These are phyloP conservation scores for Stratiomys singularior DNA, from an alignment of 2,888 invertebrate species.

Conservation along the genomic window DNA sequence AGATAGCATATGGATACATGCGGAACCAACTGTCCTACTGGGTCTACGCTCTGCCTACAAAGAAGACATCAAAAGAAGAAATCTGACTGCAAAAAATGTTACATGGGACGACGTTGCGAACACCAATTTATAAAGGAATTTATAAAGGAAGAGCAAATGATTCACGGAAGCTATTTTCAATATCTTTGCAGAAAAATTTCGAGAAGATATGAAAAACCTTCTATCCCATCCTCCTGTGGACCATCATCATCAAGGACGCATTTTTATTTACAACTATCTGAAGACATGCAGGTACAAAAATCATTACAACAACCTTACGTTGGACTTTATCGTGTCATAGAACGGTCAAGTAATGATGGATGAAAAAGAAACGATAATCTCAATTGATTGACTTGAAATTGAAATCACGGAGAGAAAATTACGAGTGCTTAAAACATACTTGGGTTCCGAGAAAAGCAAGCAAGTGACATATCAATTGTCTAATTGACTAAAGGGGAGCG, in stretches of 20 bases:
- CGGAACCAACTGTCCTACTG: not conserved
- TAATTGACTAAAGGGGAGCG: no score
- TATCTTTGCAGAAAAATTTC: not conserved
- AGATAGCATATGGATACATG: not conserved
- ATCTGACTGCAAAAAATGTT: slow-evolving; percentile 8
- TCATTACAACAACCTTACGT: not conserved
- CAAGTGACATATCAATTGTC: no score
- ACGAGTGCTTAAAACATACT: no score
- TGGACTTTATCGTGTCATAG: not conserved
- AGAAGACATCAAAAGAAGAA: not conserved
- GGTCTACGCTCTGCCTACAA: not conserved
- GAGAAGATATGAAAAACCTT: not conserved
- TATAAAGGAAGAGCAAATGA: not conserved
- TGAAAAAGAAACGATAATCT: no score
- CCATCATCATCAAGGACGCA: not conserved
- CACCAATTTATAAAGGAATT: slow-evolving; percentile 1
- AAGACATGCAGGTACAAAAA: not conserved
- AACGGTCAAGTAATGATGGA: no score
- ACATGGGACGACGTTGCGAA: not conserved
- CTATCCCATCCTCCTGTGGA: not conserved
- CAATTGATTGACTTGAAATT: no score
- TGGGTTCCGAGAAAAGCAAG: no score
- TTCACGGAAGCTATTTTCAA: not conserved
- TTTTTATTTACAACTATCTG: not conserved
- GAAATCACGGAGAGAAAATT: no score